Conservation (phyloP, 1,140 invertebrate genomes). For the Aphelinus atriplicis region DNA sequence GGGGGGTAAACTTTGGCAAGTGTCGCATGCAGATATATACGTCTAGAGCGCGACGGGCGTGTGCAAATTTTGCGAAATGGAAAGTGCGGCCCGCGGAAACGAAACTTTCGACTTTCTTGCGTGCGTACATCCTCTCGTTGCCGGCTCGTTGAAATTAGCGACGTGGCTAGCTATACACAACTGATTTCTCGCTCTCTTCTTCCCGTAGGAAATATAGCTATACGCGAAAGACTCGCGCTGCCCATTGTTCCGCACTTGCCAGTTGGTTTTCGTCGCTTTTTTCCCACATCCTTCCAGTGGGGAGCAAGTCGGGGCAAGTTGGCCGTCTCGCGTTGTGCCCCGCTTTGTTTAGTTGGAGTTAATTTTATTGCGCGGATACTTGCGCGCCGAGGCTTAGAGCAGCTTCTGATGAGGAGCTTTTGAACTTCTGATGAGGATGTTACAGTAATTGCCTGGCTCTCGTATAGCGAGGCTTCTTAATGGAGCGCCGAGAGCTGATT, state of each 20-base stretch:
- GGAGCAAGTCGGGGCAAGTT: neutral
- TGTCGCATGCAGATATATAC: constrained; percentile 11
- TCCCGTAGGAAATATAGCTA: too few relatives aligned
- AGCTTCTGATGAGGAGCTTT: too few relatives aligned
- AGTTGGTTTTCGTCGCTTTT: neutral
- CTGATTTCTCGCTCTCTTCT: constrained; percentile 20
- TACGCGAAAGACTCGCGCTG: neutral
- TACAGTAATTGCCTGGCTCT: neutral
- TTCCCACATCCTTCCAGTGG: neutral
- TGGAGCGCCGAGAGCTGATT: too few relatives aligned
- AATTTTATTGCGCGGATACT: neutral
- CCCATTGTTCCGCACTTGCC: neutral
- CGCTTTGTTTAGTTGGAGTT: constrained; percentile 2
- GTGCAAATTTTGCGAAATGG: constrained; percentile 30
- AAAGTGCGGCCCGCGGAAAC: constrained; percentile 2
- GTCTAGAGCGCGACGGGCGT: neutral
- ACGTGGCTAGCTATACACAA: neutral
- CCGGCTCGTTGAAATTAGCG: neutral
- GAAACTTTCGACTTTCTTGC: constrained; percentile 10
- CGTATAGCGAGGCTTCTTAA: too few relatives aligned
- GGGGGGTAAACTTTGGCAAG: constrained; percentile 16
- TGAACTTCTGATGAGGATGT: neutral
- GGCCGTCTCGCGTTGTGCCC: neutral
- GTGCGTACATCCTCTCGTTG: neutral
- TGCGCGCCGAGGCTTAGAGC: too few relatives aligned